Evolutionary conservation across 1,140 invertebrate genomes (phyloP), one percentile per base, ranked within the genome.

Genomic region (Goniozus legneri): DNA sequence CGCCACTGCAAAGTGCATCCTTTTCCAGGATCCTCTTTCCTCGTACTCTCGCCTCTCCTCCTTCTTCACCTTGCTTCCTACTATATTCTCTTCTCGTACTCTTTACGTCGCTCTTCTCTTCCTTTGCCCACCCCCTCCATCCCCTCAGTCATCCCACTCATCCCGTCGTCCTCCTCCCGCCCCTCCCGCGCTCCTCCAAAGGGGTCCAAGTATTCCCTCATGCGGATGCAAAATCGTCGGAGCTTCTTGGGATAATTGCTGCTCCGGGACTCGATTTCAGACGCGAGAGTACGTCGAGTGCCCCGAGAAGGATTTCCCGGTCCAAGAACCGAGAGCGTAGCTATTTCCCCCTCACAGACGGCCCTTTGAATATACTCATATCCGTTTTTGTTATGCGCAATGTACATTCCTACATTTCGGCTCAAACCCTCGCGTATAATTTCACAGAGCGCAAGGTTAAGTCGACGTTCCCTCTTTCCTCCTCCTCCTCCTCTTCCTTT

Each of bases 1-100:
- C 56, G 59, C 44, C 56, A 56, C 65, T 63, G 66, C 61, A 59
- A 69, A 67, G 57, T 69, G 62, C 69, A 69, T 71, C 59, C 58
- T 69, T 67, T 67, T 62, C 54, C 60, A 56, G 45, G 43, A 48
- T 56, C 54, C 63, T 51, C 46, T 53, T 41, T 45, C 46, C 54
- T 32, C 45, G 40, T 24, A n/a, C 21, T 37, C 10, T 32, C n/a
- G 13, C 32, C 47, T 36, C 42, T 36, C 22, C 33, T 43, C 39
- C 21, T 18, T 43, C 24, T 21, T 39, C 15, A 20, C 30, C 22
- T 41, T 31, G 21, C 32, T 8, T 13, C 8, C 15, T 21, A 3
- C 2, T 19, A n/a, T 35, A 1, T 31, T 14, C 24, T n/a, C 8
- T 20, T 50, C 18, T n/a, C 16, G 19, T 24, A 14, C 18, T 24